Percentiles rank a stretch among this genome's conserved stretches.
These are phyloP conservation scores for Mohoua ochrocephala DNA, from an alignment of 2,113 vertebrate genomes.

Conservation along the genomic window DNA sequence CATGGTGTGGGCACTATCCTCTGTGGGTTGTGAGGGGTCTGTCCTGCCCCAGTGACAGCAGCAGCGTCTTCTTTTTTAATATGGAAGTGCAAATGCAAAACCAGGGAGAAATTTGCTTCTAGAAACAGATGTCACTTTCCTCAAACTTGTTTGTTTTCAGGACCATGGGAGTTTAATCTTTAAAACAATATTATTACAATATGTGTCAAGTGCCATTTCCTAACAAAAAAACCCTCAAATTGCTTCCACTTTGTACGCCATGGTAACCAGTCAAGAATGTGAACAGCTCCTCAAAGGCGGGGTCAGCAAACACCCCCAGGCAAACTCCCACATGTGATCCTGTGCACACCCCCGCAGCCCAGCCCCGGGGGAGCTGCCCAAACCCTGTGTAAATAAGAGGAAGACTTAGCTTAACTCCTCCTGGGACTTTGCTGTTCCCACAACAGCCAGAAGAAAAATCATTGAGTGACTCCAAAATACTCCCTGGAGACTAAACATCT, in stretches of 20 bases:
- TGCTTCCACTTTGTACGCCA: neutral
- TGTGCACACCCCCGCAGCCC: accelerated
- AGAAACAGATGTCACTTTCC: neutral
- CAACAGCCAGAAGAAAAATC: neutral
- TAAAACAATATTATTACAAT: neutral
- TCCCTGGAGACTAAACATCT: neutral
- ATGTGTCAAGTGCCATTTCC: neutral
- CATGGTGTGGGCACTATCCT: accelerated
- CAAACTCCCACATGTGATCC: neutral
- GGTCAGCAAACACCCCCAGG: accelerated
- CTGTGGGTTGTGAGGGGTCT: neutral
- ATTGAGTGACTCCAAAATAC: neutral
- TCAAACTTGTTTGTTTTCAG: neutral
- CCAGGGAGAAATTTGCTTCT: neutral
- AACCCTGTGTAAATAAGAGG: neutral
- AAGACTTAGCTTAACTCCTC: neutral
- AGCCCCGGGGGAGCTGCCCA: neutral
- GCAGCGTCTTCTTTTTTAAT: neutral
- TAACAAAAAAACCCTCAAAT: neutral
- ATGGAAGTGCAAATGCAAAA: neutral
- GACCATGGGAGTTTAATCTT: neutral
- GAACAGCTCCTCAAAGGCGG: neutral
- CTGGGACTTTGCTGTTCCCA: neutral
- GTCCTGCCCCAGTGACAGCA: neutral
- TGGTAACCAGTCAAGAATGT: neutral